Evolutionary conservation across 2,113 vertebrate genomes (phyloP), one percentile per base, ranked within the genome.

Genomic region (Trachemys scripta): DNA sequence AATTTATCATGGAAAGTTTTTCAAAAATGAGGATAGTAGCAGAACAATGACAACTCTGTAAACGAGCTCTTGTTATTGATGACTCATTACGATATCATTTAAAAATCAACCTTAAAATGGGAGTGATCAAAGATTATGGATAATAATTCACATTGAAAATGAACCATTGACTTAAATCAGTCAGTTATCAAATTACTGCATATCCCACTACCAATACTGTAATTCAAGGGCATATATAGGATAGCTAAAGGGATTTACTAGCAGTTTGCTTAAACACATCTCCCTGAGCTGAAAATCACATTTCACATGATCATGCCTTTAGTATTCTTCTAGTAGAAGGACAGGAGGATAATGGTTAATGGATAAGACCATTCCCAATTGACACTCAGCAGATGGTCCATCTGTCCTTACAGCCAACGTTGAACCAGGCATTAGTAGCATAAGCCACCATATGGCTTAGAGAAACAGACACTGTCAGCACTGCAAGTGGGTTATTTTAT

Each of bases 371-470:
- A 13, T 59, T 13, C 75, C 72, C 45, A 10, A 78, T 84, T 1
- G 85, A 47, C 5, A 29, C 84, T 22, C 50, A 10, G 95, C 97
- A 96, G 96, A 94, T 56, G 95, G 95, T 62, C 95, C 94, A 85
- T 82, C 90, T 91, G 95, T 95, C 96, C 91, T 29, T 22, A 27
- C 57, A 42, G 89, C 84, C 88, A 80, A 47, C 81, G 1, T 84
- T 22, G 82, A 56, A 75, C 75, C 56, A 25, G 24, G 59, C 80
- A 19, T 35, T 29, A 83, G 78, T 45, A 11, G 50, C 62, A 11
- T 42, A 16, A 17, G 57, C 2, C 38, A 17, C 95, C 97, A 90
- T 88, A 95, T 92, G 97, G 96, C 85, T 35, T 35, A 5, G 81
- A 49, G 78, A 25, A 42, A 85, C 65, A 11, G 27, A 3, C 42